Evolutionary conservation across 1,140 invertebrate genomes (phyloP), one percentile per base, ranked within the genome.

Genomic region (Apis cerana): DNA sequence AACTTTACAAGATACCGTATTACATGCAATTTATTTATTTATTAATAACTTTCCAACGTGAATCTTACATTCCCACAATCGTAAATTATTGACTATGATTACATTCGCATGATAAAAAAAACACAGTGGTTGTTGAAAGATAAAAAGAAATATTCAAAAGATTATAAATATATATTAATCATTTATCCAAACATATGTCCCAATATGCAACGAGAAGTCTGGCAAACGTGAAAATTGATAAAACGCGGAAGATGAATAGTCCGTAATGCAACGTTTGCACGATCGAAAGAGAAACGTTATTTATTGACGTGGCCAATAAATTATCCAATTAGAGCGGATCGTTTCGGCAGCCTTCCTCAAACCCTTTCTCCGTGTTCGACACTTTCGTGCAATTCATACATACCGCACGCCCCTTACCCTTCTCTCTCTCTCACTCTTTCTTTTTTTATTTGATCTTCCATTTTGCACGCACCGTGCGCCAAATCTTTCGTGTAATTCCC

Each of bases 401-500:
- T 33, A 43, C 70, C 64, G 82, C 82, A 87, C 88, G 88, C 90
- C 89, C 89, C 85, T 90, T 91, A 7, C 33, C 33, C 33, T 43
- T 43, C 33, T 43, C 33, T 43, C 33, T 43, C 33, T 43, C 4
- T 43, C 33, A 7, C 33, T 43, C 33, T 7, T 43, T 43, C 27
- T 92, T 27, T 64, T 75, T 90, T 93, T 94, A 94, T 94, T 94
- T 94, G 93, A 93, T 94, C 89, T 93, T 91, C 76, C 59, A 94
- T 94, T 94, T 76, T 89, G 23, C 91, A 94, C 92, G 92, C 92
- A 81, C 83, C 83, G 88, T 76, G 85, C 75, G 87, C 58, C 88
- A 92, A 94, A 93, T 94, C 90, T 91, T 90, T 93, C 91, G 91
- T 93, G 91, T 92, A 92, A 93, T 93, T 93, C 91, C 88, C 91